phyloP scores from a whole-genome alignment of 2,797 vertebrate genomes.

The Gymnothorax reevesii region DNA sequence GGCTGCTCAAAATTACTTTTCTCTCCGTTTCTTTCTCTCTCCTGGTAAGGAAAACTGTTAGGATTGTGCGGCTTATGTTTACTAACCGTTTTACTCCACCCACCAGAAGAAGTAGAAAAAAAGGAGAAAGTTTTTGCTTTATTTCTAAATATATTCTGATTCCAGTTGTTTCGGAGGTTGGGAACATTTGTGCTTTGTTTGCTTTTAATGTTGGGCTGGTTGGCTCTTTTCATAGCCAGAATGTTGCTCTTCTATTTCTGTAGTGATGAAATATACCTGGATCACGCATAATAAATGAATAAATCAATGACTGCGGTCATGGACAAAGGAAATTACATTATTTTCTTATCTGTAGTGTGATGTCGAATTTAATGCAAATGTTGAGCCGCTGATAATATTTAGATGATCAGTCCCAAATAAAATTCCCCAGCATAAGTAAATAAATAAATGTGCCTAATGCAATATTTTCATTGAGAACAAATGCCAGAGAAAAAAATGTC shows the following conservation, averaged over 20 bases:
- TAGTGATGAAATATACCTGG: not conserved
- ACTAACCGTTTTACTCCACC: conserved; percentile 41
- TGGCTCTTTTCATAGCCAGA: not conserved
- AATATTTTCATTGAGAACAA: conserved; percentile 35
- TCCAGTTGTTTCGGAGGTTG: not conserved
- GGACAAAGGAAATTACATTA: not conserved
- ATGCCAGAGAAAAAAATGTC: conserved; percentile 25
- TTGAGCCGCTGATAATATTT: not conserved
- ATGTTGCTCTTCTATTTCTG: not conserved
- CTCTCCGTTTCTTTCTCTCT: conserved; percentile 38
- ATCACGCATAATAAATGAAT: conserved; percentile 27
- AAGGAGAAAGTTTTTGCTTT: conserved; percentile 20
- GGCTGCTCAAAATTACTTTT: conserved; percentile 47
- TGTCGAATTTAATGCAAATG: not conserved
- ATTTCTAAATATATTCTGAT: conserved; percentile 39
- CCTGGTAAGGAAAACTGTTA: conserved; percentile 36
- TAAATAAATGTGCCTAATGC: conserved; percentile 23
- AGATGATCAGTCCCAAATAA: not conserved
- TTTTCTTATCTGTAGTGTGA: not conserved
- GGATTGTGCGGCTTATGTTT: conserved; percentile 40
- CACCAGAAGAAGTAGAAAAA: conserved; percentile 39
- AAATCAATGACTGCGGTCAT: not conserved
- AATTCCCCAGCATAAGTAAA: not conserved
- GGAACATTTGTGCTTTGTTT: not conserved
- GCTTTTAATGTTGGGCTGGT: not conserved